Evolutionary conservation across 2,797 vertebrate genomes (phyloP), one percentile per base, ranked within the genome.

Genomic region (Siniperca scherzeri): DNA sequence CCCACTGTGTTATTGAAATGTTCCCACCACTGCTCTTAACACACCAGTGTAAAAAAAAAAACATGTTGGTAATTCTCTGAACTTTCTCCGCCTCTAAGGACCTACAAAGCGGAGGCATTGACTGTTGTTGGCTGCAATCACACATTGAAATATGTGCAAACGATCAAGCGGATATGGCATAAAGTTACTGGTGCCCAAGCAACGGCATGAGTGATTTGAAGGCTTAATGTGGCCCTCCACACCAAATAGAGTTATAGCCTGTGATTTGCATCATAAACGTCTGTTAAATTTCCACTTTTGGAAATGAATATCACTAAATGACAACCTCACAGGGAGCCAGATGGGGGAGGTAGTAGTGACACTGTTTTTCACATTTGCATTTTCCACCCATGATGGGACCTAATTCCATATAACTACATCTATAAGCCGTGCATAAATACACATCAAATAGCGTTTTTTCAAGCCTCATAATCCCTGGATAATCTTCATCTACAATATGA

Each of bases 401-500:
- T 88, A 93, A 91, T 94, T 95, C 94, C 86, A 93, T 84, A 92
- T 92, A 91, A 91, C 91, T 87, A 87, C 93, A 92, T 93, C 85
- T 86, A 87, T 95, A 95, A 95, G 77, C 91, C 90, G 10, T 36
- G 76, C 88, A 91, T 95, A 94, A 95, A 95, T 90, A 95, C 92
- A 94, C 90, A 93, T 93, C 83, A 92, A 90, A 94, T 91, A 77
- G 85, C 73, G 13, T 87, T 89, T 92, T 93, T 93, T 79, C 67
- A 77, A 88, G 90, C 83, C 81, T 81, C 86, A 89, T 96, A 96
- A 96, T 96, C 95, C 95, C 87, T 80, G 90, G 93, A 95, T 96
- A 95, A 96, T 96, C 95, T 95, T 89, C 89, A 93, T 93, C 92
- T 93, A 93, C 93, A 95, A 92, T 94, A 91, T 92, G 89, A 94